phyloP scores from a whole-genome alignment of 2,888 invertebrate species.

The Ellobium chinense region DNA sequence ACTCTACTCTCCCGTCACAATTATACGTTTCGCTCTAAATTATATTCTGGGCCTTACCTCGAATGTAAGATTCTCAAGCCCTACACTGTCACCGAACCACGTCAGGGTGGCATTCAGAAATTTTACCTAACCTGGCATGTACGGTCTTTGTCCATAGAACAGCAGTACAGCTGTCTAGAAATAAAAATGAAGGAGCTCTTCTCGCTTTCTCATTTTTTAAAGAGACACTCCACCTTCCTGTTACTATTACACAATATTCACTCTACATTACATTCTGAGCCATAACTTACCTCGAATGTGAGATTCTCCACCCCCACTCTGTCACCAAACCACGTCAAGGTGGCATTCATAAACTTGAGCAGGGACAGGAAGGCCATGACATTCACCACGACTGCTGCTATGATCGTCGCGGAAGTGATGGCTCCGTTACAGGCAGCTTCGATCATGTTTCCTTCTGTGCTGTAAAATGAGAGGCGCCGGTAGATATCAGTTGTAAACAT shows the following conservation, averaged over 20 bases:
- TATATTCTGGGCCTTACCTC: slow-evolving; percentile 78
- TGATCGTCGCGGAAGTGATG: slow-evolving; percentile 87
- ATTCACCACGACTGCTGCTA: slow-evolving; percentile 93
- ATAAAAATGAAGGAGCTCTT: too few relatives aligned
- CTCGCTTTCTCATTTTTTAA: too few relatives aligned
- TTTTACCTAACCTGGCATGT: too few relatives aligned
- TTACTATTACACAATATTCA: too few relatives aligned
- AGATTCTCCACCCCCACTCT: slow-evolving; percentile 85
- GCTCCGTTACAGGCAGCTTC: slow-evolving; percentile 96
- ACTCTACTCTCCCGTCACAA: too few relatives aligned
- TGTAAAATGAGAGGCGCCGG: slow-evolving; percentile 1
- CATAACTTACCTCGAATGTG: slow-evolving; percentile 82
- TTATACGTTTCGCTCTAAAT: too few relatives aligned
- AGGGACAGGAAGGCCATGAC: slow-evolving; percentile 94
- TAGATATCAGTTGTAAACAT: too few relatives aligned
- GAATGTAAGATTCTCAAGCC: slow-evolving; percentile 81
- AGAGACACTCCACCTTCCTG: too few relatives aligned
- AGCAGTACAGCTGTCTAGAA: too few relatives aligned
- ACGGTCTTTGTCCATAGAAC: too few relatives aligned
- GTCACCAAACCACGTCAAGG: slow-evolving; percentile 81
- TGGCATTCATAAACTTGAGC: slow-evolving; percentile 89
- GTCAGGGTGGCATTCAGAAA: slow-evolving; percentile 88
- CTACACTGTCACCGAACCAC: slow-evolving; percentile 83
- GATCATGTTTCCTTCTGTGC: slow-evolving; percentile 89
- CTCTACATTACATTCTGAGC: too few relatives aligned